Evolutionary conservation across 2,797 vertebrate genomes (phyloP).

Genomic region (Ambastaia sidthimunki): DNA sequence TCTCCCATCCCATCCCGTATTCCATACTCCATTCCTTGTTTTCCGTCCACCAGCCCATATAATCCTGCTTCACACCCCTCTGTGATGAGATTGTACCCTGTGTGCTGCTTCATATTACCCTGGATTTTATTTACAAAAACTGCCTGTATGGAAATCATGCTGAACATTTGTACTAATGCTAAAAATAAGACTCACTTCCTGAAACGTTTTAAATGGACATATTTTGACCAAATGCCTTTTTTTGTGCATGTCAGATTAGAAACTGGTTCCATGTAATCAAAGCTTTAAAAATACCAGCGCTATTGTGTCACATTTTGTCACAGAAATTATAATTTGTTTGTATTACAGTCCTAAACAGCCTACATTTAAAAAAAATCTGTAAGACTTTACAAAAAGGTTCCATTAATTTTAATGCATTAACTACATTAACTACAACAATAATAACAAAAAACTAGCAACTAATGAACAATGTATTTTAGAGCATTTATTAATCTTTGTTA

Average conservation of each 20-base stretch:
- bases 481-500: no score
- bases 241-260: not conserved
- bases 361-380: no score
- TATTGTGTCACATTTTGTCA: no score
- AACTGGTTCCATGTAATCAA: no score
- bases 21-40: slow-evolving; percentile 19
- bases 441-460: no score
- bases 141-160: not conserved
- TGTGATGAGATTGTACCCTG: slow-evolving; percentile 52
- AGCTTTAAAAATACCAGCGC: no score
- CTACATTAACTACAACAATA: no score
- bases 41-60: slow-evolving; percentile 58
- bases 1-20: slow-evolving; percentile 33
- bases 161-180: not conserved
- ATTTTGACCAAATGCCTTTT: not conserved
- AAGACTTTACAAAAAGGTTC: no score
- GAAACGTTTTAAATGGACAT: not conserved
- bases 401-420: no score
- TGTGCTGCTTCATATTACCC: slow-evolving; percentile 21
- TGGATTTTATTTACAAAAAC: not conserved
- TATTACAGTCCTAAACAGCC: no score
- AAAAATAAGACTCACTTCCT: not conserved
- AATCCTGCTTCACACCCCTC: slow-evolving; percentile 32
- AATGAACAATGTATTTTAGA: no score
- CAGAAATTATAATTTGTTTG: no score